Base-by-base conservation (phyloP, 2,888 invertebrate species). In the Drosophila macrospina region DNA sequence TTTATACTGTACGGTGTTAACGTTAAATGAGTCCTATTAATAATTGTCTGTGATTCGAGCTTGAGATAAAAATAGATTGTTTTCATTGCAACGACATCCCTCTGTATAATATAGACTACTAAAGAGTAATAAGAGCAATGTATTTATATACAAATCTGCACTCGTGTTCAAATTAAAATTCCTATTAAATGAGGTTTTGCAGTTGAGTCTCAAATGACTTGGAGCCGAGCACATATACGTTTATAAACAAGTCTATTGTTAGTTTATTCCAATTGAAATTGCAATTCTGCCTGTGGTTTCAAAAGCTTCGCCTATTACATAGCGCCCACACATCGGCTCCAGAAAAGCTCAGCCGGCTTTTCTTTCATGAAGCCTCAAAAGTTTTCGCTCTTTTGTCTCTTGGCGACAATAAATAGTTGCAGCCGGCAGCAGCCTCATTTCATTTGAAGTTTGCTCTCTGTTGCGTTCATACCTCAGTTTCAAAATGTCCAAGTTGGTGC, bases 401-500 rank as follows among this genome's bases (percentile, higher is more conserved):
- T 11, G 5, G 7, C 20, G 20, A 36, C 36, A 36, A 61, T 62
- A 62, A 62, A 62, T 62, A 62, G 32, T 10, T 13, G 5, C 2
- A 8, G 56, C 56, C 39, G 47, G 41, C 16, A 26, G 32, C 37
- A 47, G 32, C 10, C 26, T 10, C n/a, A 47, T 28, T 47, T 55
- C 56, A 62, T 55, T 47, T 47, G 24, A 45, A 45, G 36, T 62
- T 62, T 55, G 15, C 15, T 66, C 26, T 51, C 6, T 39, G 13
- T 44, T 28, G 45, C 13, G 44, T 0, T 28, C 39, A 45, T 8
- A 42, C 4, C n/a, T 20, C 3, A 28, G 26, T 10, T 5, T 15
- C 1, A 11, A 26, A n/a, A 81, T 82, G 81, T 54, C 86, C 6
- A 88, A 66, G 26, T 41, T 89, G 1, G 52, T 85, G 20, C 71